Conservation (phyloP, 2,113 vertebrate genomes). For the Actenoides lindsayi region DNA sequence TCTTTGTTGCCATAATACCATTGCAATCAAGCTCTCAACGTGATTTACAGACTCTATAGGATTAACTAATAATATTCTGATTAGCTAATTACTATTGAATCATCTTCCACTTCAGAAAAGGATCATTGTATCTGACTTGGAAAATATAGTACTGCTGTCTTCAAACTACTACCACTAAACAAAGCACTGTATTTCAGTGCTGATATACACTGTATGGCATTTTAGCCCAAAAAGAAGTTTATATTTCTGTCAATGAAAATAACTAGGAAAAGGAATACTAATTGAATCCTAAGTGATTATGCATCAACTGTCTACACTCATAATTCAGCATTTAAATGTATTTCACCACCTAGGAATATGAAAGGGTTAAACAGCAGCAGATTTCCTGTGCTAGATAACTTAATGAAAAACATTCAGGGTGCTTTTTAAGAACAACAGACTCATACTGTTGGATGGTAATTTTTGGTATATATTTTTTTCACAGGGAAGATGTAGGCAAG, state of each 20-base stretch:
- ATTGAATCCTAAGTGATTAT: neutral
- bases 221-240: neutral
- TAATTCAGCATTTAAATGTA: neutral
- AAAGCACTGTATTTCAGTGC: neutral
- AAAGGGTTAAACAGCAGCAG: conserved; percentile 21
- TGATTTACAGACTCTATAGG: neutral
- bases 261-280: neutral
- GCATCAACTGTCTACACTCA: neutral
- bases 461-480: neutral
- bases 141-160: neutral
- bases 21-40: neutral
- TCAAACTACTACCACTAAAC: neutral
- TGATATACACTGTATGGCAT: neutral
- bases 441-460: neutral
- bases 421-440: conserved; percentile 1
- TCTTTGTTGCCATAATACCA: neutral
- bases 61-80: neutral
- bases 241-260: neutral
- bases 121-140: neutral
- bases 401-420: conserved; percentile 33
- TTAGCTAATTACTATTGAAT: neutral
- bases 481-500: neutral
- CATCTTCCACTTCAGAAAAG: neutral
- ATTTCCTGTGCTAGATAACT: conserved; percentile 6
- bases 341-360: neutral